A percentile compares a stretch with the other conserved stretches of the same genome.
phyloP scores from a whole-genome alignment of 1,140 invertebrate species.

The Dendroctonus ponderosae region DNA sequence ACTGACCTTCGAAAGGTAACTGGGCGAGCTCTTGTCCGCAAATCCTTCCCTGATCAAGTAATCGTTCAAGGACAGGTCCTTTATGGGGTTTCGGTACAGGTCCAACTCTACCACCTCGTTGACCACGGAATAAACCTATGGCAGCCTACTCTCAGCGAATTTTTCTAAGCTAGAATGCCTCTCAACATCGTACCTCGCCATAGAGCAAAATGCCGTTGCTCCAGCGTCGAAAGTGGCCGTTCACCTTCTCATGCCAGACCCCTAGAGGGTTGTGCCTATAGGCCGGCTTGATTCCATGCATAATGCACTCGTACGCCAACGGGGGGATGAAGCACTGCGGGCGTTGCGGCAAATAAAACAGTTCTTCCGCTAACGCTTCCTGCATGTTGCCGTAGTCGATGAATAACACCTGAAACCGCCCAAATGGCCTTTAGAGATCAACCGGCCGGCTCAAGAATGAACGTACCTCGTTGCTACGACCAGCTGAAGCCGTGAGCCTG shows the following conservation, averaged over 20 bases:
- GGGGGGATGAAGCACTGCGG: conserved; percentile 46
- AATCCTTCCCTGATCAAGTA: conserved; percentile 59
- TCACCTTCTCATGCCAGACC: conserved; percentile 61
- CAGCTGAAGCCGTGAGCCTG: conserved; percentile 41
- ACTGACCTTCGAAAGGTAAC: conserved; percentile 68
- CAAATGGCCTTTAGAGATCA: no score
- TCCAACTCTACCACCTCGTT: conserved; percentile 68
- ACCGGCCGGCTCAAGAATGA: no score
- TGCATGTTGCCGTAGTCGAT: conserved; percentile 75
- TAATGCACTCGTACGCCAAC: conserved; percentile 69
- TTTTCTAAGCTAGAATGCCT: conserved; percentile 1
- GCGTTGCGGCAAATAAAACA: conserved; percentile 47
- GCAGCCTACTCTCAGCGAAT: background rate
- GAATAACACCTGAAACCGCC: conserved; percentile 60
- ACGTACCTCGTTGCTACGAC: conserved; percentile 32
- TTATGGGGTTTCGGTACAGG: conserved; percentile 46
- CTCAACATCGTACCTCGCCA: conserved; percentile 49
- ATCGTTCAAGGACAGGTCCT: conserved; percentile 58
- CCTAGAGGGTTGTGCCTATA: conserved; percentile 55
- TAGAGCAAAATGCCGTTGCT: conserved; percentile 46
- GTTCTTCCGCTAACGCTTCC: conserved; percentile 45
- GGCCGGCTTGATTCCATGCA: conserved; percentile 67
- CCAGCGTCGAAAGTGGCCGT: conserved; percentile 53
- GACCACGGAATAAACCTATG: conserved; percentile 76
- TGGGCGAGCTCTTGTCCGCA: conserved; percentile 69